Percentiles rank a stretch among this genome's conserved stretches.
These are phyloP conservation scores for Aphidius colemani DNA, from an alignment of 2,888 invertebrate genomes.

Conservation along the genomic window DNA sequence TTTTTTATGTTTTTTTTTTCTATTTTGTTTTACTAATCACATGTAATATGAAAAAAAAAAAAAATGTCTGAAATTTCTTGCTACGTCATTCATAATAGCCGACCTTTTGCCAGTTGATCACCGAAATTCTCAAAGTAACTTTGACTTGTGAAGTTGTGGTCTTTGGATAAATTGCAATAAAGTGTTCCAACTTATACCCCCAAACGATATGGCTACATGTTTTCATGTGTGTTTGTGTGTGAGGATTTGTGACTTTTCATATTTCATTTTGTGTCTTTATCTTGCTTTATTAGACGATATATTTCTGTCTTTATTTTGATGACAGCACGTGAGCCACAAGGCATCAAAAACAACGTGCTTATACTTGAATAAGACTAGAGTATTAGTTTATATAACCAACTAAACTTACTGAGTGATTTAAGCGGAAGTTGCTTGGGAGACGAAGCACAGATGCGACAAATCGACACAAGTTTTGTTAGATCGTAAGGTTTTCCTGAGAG, in stretches of 20 bases:
- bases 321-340: not conserved
- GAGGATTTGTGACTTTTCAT: too few relatives aligned
- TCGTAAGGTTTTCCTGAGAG: conserved; percentile 38
- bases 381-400: conserved; percentile 4
- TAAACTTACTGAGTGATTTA: conserved; percentile 51
- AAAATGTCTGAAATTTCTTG: conserved; percentile 41
- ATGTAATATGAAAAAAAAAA: not conserved
- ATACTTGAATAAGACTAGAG: not conserved
- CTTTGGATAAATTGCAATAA: conserved; percentile 32
- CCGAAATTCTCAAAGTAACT: conserved; percentile 28
- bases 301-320: too few relatives aligned
- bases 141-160: conserved; percentile 22
- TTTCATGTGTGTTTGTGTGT: too few relatives aligned
- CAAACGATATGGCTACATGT: too few relatives aligned
- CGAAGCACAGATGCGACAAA: conserved; percentile 58
- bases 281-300: too few relatives aligned
- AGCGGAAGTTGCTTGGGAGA: conserved; percentile 52
- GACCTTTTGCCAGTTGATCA: conserved; percentile 29
- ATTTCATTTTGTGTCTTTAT: too few relatives aligned
- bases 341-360: not conserved
- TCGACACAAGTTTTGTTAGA: conserved; percentile 55
- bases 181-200: not conserved
- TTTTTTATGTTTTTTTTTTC: too few relatives aligned
- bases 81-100: conserved; percentile 54
- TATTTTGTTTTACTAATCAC: conserved; percentile 33